Evolutionary conservation across 2,113 vertebrate genomes (phyloP).

Genomic region (Chaetodon trifascialis): DNA sequence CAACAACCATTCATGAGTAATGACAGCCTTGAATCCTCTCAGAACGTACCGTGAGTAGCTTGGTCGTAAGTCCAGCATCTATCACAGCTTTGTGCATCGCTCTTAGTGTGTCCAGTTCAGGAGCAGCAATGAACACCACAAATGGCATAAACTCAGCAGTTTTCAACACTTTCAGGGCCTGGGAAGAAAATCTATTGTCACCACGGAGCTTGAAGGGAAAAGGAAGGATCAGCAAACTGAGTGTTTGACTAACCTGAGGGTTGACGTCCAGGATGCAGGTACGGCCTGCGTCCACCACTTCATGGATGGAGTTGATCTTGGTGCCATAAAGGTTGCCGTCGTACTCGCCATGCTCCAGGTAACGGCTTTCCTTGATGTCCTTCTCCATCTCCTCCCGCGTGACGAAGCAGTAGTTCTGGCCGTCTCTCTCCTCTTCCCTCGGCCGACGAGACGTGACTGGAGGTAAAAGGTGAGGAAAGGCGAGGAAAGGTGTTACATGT

Average conservation of each 20-base stretch:
- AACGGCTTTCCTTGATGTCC: slow-evolving; percentile 94
- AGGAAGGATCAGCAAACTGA: neutral
- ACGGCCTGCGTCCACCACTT: slow-evolving; percentile 91
- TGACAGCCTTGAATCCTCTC: neutral
- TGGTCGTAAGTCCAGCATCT: slow-evolving; percentile 97
- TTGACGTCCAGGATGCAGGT: slow-evolving; percentile 99
- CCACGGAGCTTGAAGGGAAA: neutral
- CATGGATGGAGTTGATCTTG: slow-evolving; percentile 97
- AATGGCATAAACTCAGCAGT: slow-evolving; percentile 99
- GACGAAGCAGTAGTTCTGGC: slow-evolving; percentile 95
- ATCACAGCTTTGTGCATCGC: slow-evolving; percentile 98
- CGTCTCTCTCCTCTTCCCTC: slow-evolving; percentile 95
- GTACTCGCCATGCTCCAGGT: slow-evolving; percentile 97
- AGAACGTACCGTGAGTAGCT: slow-evolving; percentile 93
- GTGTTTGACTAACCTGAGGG: slow-evolving; percentile 88
- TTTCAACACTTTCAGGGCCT: slow-evolving; percentile 96
- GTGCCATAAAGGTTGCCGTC: slow-evolving; percentile 98
- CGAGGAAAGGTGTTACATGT: slow-evolving; percentile 3
- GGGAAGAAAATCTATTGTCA: slow-evolving; percentile 43
- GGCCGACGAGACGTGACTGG: slow-evolving; percentile 94
- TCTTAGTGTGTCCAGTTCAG: slow-evolving; percentile 93
- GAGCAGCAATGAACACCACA: slow-evolving; percentile 97
- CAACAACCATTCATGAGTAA: neutral
- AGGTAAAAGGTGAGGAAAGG: slow-evolving; percentile 39
- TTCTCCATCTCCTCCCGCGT: slow-evolving; percentile 92